These are phyloP conservation scores for Tyrophagus putrescentiae DNA, from an alignment of 1,140 invertebrate genomes.

Conservation along the genomic window DNA sequence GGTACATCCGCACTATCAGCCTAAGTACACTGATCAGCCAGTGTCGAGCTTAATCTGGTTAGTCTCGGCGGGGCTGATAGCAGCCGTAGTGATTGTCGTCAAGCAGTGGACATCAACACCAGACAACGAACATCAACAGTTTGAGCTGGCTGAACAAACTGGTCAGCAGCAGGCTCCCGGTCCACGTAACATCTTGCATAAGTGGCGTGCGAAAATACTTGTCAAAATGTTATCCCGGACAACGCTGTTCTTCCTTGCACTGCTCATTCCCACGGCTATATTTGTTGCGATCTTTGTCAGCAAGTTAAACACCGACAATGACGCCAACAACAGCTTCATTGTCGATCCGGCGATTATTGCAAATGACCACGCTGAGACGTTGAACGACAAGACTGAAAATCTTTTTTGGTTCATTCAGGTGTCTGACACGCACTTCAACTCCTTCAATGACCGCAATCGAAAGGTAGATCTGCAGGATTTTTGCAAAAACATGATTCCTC, in stretches of 20 bases:
- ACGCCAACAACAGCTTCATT: neutral
- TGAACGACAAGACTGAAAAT: slow-evolving; percentile 10
- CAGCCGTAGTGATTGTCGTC: no score
- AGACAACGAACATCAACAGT: no score
- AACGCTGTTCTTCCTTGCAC: neutral
- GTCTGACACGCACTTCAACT: slow-evolving; percentile 74
- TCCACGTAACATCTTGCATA: no score
- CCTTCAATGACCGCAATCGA: slow-evolving; percentile 57
- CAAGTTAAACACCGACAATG: neutral
- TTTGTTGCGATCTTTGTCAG: neutral
- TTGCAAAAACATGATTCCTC: slow-evolving; percentile 53
- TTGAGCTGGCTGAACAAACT: no score
- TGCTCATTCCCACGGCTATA: neutral
- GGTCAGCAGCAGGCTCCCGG: no score
- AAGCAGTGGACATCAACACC: no score
- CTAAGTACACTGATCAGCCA: no score
- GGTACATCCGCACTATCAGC: no score
- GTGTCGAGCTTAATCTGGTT: no score
- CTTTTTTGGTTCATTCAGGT: slow-evolving; percentile 17
- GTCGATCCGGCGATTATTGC: neutral
- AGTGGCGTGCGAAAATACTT: no score
- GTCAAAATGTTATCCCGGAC: neutral
- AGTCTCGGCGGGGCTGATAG: no score
- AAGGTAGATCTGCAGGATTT: slow-evolving; percentile 63
- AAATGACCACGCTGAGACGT: neutral